Evolutionary conservation across 2,113 vertebrate species (phyloP).

Genomic region (Erinaceus europaeus): DNA sequence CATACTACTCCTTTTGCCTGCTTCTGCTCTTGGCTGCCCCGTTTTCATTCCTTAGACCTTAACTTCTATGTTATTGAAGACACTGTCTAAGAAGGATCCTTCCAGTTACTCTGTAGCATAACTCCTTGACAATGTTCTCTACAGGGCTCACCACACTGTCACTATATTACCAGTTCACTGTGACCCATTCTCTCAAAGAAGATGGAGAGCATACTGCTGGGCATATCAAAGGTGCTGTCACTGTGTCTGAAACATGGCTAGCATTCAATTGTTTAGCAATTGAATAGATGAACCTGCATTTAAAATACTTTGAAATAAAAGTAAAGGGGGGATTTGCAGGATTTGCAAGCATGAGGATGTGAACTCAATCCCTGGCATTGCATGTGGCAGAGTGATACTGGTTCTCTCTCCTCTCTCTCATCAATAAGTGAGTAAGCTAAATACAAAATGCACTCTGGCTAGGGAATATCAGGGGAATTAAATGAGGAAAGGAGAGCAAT

Average conservation of each 20-base stretch:
- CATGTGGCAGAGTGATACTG: no score
- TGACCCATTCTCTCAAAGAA: background rate
- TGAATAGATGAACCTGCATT: background rate
- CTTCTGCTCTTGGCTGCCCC: background rate
- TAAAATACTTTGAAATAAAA: constrained; percentile 8
- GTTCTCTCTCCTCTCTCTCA: no score
- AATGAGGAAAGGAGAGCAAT: background rate
- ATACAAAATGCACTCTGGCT: no score
- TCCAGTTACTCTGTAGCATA: background rate
- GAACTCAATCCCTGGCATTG: no score
- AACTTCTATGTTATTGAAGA: background rate
- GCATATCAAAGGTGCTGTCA: background rate
- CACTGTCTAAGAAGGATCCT: background rate
- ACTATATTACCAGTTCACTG: background rate
- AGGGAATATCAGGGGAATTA: background rate
- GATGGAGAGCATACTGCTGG: background rate
- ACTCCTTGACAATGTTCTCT: background rate
- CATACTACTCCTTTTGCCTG: background rate
- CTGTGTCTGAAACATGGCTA: background rate
- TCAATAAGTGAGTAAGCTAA: no score
- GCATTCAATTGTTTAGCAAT: background rate
- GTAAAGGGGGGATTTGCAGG: no score
- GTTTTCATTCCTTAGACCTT: background rate
- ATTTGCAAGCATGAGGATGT: no score
- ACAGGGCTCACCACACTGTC: background rate